Evolutionary conservation across 2,888 invertebrate genomes (phyloP), one percentile per base, ranked within the genome.

Genomic region (Bhutanitis thaidina): DNA sequence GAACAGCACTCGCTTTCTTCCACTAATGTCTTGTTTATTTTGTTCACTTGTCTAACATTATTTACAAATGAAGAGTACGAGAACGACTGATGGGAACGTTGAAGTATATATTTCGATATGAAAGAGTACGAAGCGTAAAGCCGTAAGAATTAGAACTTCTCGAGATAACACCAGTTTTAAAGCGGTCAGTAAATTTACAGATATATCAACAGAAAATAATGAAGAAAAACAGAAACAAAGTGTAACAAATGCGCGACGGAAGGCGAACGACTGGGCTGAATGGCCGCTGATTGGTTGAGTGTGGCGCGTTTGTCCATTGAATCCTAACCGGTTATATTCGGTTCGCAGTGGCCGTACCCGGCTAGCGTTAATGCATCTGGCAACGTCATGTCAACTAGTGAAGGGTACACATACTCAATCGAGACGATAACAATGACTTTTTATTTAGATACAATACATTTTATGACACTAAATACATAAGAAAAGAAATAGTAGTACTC

Each of bases 31-130:
- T 38, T 16, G 25, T 41, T 20, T 43, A 4, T 35, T 49, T 34
- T 57, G 52, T 72, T 84, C 74, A 84, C 83, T 88, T 88, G 78
- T 88, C 88, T 77, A 88, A 87, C 88, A 88, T 88, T 73, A 78
- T 86, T 76, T 68, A 55, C 45, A 57, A 54, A 43, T 16, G 34
- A 56, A 48, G 30, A 52, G 38, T 38, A 29, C 20, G 32, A 14
- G 16, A 41, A 43, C 27, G 8, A 54, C 32, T 38, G 20, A 13
- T 16, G 35, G 25, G 4, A 9, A 46, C 30, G 36, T 41, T 10
- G 25, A 5, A 35, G 35, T 34, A 10, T 30, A n/a, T n/a, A n/a
- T n/a, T n/a, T 30, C n/a, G 27, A 35, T 41, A 16, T 25, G 44
- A 41, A 20, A 27, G 20, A 16, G 9, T 41, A 5, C 37, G 10